Evolutionary conservation across 2,888 invertebrate species (phyloP), one percentile per base, ranked within the genome.

Genomic region (Mycogona germanica): DNA sequence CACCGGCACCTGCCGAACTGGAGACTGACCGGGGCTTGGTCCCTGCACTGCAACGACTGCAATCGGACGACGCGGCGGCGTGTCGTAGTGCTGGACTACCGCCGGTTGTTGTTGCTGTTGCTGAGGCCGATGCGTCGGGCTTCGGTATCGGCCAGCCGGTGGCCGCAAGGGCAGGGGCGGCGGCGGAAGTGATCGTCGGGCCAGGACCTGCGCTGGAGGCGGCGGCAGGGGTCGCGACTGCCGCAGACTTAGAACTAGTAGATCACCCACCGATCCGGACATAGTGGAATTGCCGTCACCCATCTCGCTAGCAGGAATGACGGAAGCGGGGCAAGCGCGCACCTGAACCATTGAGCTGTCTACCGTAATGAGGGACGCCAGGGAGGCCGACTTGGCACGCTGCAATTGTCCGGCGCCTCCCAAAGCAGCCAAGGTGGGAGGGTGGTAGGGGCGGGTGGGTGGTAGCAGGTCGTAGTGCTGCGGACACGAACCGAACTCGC

Each of bases 301-400:
- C 5, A 40, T 26, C 19, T 50, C 50, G 26, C 50, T 50, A 3
- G 50, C 50, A 9, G 50, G 50, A 5, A 50, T 50, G 5, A 50
- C 50, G 17, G 50, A 26, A 23, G 50, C 50, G 2, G 38, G 38
- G 26, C 37, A 50, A 3, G 50, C 50, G n/a, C 28, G 50, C 2
- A 38, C 50, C 3, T 26, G 38, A 40, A 50, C 38, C 50, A 50
- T 12, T n/a, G 21, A 37, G 25, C 12, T 40, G 12, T 50, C 50
- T 6, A 45, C 26, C 4, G 50, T 50, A 19, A 50, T 38, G 4
- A 50, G 40, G 7, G 50, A 50, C 4, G 50, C 37, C 9, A 50
- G 26, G 9, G 50, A 50, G 4, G 50, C 40, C 19, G 50, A 50
- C 7, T 40, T n/a, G 3, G 50, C 38, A 7, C 50, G 21, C 4